Conservation (phyloP, 2,113 vertebrate genomes). For the Cyprinodon brontotheroides region DNA sequence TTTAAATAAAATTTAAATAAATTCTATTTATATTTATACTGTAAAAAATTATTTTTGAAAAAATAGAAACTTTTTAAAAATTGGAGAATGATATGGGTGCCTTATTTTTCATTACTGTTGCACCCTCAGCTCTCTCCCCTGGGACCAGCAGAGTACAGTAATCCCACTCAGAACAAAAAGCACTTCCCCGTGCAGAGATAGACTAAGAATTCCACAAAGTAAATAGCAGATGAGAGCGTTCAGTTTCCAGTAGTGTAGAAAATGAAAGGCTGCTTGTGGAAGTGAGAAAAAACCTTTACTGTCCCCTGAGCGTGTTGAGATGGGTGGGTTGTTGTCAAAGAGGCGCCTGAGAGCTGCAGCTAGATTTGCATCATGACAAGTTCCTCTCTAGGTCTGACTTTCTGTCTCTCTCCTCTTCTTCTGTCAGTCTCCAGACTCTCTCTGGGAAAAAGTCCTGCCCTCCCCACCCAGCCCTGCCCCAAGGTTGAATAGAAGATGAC, state of each 20-base stretch:
- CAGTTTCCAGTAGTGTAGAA: slow-evolving; percentile 73
- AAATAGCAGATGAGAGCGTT: slow-evolving; percentile 72
- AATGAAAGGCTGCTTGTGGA: slow-evolving; percentile 66
- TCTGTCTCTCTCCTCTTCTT: slow-evolving; percentile 39
- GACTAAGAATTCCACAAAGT: slow-evolving; percentile 44
- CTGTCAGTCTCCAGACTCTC: slow-evolving; percentile 40
- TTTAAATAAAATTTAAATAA: too few relatives aligned
- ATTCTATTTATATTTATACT: too few relatives aligned
- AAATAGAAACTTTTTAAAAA: too few relatives aligned
- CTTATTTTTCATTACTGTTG: too few relatives aligned
- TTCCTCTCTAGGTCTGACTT: slow-evolving; percentile 22
- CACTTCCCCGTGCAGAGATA: slow-evolving; percentile 39
- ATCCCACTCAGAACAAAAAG: slow-evolving; percentile 20
- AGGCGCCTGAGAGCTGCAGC: slow-evolving; percentile 38
- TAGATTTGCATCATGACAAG: slow-evolving; percentile 56
- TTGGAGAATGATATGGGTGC: too few relatives aligned
- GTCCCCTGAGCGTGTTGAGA: slow-evolving; percentile 39
- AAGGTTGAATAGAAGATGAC: slow-evolving; percentile 37
- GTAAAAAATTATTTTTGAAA: too few relatives aligned
- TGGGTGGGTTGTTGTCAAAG: slow-evolving; percentile 34
- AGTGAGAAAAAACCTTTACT: slow-evolving; percentile 59
- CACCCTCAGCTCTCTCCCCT: too few relatives aligned
- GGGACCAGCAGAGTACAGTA: not conserved
- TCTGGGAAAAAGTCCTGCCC: slow-evolving; percentile 30
- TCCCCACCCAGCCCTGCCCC: not conserved